These are phyloP conservation scores for Geopemphigus sp. DNA, from an alignment of 1,140 invertebrate species.

Conservation along the genomic window DNA sequence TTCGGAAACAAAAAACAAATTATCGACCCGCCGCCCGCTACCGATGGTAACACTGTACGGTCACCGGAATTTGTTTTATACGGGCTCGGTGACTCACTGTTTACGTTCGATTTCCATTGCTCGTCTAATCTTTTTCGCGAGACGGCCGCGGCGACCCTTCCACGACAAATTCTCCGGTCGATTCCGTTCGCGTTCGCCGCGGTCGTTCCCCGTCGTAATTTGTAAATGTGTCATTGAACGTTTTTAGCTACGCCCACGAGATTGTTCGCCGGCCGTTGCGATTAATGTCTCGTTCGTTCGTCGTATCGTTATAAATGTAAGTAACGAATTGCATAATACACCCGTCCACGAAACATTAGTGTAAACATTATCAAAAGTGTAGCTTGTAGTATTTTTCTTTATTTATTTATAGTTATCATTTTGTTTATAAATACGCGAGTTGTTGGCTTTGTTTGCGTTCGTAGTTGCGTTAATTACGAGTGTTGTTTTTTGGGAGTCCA, in stretches of 20 bases:
- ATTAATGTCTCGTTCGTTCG: constrained; percentile 33
- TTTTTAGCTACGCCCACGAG: neutral
- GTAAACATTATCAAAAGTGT: neutral
- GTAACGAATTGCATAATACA: neutral
- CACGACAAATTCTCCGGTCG: no score
- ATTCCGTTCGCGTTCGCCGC: neutral
- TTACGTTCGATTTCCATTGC: neutral
- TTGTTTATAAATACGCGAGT: neutral
- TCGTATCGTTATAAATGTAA: constrained; percentile 43
- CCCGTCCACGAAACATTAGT: no score
- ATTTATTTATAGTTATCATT: neutral
- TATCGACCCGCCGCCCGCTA: no score
- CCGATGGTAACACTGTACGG: constrained; percentile 4
- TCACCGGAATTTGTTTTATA: neutral
- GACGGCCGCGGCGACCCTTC: neutral
- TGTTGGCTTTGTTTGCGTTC: neutral
- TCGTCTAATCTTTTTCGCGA: neutral
- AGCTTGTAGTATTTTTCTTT: neutral
- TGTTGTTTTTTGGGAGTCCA: neutral
- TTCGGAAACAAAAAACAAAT: no score
- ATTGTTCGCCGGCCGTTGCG: neutral
- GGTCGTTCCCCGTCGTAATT: neutral
- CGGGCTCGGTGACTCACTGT: neutral
- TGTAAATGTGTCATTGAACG: no score
- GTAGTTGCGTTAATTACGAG: no score